These are phyloP conservation scores for Meles meles DNA, from an alignment of 2,113 vertebrate species.

Conservation along the genomic window DNA sequence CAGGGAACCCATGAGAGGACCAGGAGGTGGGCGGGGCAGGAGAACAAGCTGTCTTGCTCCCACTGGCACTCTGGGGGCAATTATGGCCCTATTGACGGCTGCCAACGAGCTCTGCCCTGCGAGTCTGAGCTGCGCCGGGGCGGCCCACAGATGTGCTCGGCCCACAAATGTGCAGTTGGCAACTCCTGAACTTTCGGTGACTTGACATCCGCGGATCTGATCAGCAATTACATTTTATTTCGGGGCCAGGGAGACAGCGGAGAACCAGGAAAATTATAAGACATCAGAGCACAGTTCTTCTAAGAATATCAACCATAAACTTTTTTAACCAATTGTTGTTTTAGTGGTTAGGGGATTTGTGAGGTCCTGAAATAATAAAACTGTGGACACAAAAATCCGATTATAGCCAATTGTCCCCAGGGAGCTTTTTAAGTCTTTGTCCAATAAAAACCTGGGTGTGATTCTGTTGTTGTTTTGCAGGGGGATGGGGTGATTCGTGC, in stretches of 20 bases:
- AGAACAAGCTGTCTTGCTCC: slow-evolving; percentile 35
- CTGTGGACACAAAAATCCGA: not conserved
- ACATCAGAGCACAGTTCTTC: slow-evolving; percentile 60
- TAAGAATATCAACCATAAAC: slow-evolving; percentile 74
- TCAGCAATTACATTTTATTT: slow-evolving; percentile 81
- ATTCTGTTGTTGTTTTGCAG: not conserved
- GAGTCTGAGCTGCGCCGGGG: not conserved
- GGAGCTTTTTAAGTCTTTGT: slow-evolving; percentile 20
- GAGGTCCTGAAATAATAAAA: slow-evolving; percentile 60
- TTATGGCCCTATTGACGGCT: slow-evolving; percentile 55
- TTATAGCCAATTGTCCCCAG: slow-evolving; percentile 10
- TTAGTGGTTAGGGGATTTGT: slow-evolving; percentile 56
- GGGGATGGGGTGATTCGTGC: not conserved
- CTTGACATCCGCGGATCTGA: slow-evolving; percentile 63
- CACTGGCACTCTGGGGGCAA: not conserved
- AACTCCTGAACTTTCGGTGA: slow-evolving; percentile 74
- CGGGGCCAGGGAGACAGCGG: slow-evolving; percentile 61
- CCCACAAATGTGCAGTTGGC: slow-evolving; percentile 67
- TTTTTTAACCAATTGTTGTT: slow-evolving; percentile 58
- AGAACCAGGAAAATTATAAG: slow-evolving; percentile 79
- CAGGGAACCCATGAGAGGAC: slow-evolving; percentile 4
- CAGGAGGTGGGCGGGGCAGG: slow-evolving; percentile 17
- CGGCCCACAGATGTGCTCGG: slow-evolving; percentile 33
- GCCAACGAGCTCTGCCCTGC: not conserved
- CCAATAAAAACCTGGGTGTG: not conserved